Evolutionary conservation across 2,797 vertebrate species (phyloP).

Genomic region (Dermochelys coriacea): DNA sequence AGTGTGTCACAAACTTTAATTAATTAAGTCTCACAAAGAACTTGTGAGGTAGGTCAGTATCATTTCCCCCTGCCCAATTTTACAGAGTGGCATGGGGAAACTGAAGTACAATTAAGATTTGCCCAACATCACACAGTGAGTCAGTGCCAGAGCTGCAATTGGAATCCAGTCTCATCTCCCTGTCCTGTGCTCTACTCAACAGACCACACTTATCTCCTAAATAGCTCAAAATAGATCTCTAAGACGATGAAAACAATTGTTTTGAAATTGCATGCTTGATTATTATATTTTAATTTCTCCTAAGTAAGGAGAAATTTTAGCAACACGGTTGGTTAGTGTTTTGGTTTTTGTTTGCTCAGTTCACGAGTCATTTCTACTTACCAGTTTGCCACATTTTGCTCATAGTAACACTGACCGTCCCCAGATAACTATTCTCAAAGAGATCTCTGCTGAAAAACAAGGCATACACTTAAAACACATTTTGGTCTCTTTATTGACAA

Average conservation of each 20-base stretch:
- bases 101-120: conserved; percentile 45
- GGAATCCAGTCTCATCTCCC: conserved; percentile 32
- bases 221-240: background rate
- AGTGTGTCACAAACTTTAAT: conserved; percentile 30
- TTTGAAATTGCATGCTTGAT: conserved; percentile 1
- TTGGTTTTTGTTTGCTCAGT: background rate
- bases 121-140: conserved; percentile 58
- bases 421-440: background rate
- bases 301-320: conserved; percentile 22
- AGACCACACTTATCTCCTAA: background rate
- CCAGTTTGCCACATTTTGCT: background rate
- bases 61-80: conserved; percentile 8
- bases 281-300: conserved; percentile 5
- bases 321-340: background rate
- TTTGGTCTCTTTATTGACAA: background rate
- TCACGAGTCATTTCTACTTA: background rate
- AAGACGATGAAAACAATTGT: conserved; percentile 29
- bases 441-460: background rate
- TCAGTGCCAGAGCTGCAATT: conserved; percentile 59
- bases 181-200: conserved; percentile 41
- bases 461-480: background rate
- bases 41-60: conserved; percentile 28
- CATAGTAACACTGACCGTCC: background rate
- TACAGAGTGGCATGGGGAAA: conserved; percentile 42
- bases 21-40: conserved; percentile 47